Base-by-base conservation (phyloP, 2,113 vertebrate genomes). In the Onychostoma macrolepis region DNA sequence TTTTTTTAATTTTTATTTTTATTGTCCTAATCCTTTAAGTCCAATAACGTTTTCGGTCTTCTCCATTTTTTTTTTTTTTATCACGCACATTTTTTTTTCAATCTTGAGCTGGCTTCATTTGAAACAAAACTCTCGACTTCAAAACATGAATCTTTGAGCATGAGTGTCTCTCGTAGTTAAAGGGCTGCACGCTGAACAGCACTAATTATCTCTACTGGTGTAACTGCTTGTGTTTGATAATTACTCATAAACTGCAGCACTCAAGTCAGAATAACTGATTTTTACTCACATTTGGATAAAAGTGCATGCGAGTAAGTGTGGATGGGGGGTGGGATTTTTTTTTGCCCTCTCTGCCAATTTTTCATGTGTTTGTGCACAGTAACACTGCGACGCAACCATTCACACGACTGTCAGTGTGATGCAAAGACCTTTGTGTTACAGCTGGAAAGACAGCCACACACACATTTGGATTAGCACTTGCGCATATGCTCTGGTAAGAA, bases 251-350 rank as follows among this genome's bases (percentile, higher is more conserved):
- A 65, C 36, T 53, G 26, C 48, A 78, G 26, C 28, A 48, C 48
- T 78, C 75, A 53, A 48, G 41, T 45, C n/a, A 53, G 26, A 77
- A 50, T 43, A 30, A n/a, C 78, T n/a, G 30, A 80, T 61, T 79
- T 79, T 79, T 79, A 56, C 48, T 79, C 76, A 56, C 53, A 58
- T 80, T 61, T 80, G 53, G 53, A 63, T 80, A 38, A 41, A 80
- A 80, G 36, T 80, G 78, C 50, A 80, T 33, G 4, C 5, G 28
- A 56, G 28, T 10, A 56, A 76, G 41, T 45, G 72, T 6, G 33
- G 33, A 80, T 36, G 78, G 78, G 78, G 78, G 53, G 28, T 61
- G 53, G 33, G 33, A 24, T 33, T 21, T 43, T 24, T 75, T 76
- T 48, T 21, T 41, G 36, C 30, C 78, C 33, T 41, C 56, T 58